A percentile compares a stretch with the other conserved stretches of the same genome.
These are phyloP conservation scores for Cactoblastis cactorum DNA, from an alignment of 2,888 invertebrate species.

Conservation along the genomic window DNA sequence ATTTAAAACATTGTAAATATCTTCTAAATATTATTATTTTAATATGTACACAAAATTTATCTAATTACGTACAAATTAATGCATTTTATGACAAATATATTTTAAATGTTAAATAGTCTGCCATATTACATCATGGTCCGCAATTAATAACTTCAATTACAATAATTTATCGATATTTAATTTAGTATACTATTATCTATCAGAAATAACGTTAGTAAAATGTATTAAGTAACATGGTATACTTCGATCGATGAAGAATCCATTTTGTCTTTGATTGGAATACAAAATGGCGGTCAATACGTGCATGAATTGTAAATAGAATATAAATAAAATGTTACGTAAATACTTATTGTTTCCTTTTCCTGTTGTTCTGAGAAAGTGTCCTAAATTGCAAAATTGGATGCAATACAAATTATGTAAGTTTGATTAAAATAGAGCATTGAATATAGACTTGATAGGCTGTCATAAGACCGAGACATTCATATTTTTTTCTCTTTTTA, in stretches of 20 bases:
- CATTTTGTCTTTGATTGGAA: slow-evolving; percentile 26
- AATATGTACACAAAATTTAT: too few relatives aligned
- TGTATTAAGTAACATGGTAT: neutral
- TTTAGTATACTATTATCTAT: too few relatives aligned
- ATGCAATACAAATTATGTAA: neutral
- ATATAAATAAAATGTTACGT: slow-evolving; percentile 50
- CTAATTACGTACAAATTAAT: neutral
- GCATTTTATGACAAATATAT: neutral
- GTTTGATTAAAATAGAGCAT: too few relatives aligned
- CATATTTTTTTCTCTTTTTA: too few relatives aligned
- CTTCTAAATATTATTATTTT: too few relatives aligned
- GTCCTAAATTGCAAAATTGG: neutral
- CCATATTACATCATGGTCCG: neutral
- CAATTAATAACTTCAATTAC: slow-evolving; percentile 16
- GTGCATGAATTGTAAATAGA: slow-evolving; percentile 57
- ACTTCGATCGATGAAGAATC: neutral
- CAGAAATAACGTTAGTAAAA: neutral
- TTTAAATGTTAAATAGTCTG: neutral
- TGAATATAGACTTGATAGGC: too few relatives aligned
- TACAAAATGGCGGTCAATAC: slow-evolving; percentile 42
- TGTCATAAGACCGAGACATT: too few relatives aligned
- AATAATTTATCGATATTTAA: slow-evolving; percentile 7
- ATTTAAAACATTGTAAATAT: too few relatives aligned
- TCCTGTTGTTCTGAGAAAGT: slow-evolving; percentile 32
- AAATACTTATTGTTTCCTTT: slow-evolving; percentile 53